phyloP scores from a whole-genome alignment of 2,888 invertebrate species.

The Tipula vernalis region DNA sequence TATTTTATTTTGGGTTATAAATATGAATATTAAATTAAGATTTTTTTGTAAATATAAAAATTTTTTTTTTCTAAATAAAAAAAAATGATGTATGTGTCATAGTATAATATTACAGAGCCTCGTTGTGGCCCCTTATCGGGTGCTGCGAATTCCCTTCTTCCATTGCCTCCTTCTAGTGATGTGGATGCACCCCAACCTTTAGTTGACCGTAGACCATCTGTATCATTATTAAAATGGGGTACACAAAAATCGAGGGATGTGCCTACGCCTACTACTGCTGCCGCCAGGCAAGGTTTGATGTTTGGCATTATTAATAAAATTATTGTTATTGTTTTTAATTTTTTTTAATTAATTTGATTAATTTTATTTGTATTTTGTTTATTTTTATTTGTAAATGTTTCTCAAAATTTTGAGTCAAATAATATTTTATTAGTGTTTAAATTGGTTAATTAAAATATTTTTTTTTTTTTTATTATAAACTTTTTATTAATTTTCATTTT shows the following conservation, averaged over 20 bases:
- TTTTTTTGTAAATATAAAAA: constrained; percentile 29
- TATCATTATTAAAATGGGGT: constrained; percentile 44
- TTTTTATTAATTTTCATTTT: background rate
- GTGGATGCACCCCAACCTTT: constrained; percentile 58
- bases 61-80: background rate
- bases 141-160: constrained; percentile 39
- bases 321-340: constrained; percentile 5
- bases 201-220: constrained; percentile 53
- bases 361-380: constrained; percentile 8
- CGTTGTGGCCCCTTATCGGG: constrained; percentile 58
- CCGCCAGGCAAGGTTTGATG: constrained; percentile 42
- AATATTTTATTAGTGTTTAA: background rate
- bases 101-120: constrained; percentile 40
- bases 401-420: background rate
- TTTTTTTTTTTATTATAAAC: background rate
- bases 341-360: background rate
- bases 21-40: background rate
- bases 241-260: constrained; percentile 26
- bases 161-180: constrained; percentile 45
- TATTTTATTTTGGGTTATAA: background rate
- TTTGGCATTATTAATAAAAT: constrained; percentile 14
- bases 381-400: constrained; percentile 11
- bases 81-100: constrained; percentile 11
- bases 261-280: constrained; percentile 24
- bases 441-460: background rate